Conservation (phyloP, 1,140 invertebrate genomes). For the Rhagoletis zephyria region DNA sequence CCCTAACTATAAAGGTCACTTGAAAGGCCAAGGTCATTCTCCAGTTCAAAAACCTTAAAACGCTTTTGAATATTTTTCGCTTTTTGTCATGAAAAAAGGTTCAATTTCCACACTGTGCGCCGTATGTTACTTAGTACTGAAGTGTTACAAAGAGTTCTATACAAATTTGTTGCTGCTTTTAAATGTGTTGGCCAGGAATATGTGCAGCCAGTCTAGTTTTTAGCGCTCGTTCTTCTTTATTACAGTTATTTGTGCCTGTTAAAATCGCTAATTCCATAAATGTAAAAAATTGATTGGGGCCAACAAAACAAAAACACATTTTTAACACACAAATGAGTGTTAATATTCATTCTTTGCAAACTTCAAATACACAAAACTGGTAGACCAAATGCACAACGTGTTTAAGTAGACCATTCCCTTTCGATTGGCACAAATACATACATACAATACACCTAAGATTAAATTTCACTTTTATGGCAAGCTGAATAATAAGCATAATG, state of each 20-base stretch:
- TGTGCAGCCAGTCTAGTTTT: background rate
- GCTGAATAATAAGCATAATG: background rate
- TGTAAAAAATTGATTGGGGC: background rate
- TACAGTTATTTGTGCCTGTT: background rate
- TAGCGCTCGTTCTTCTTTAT: background rate
- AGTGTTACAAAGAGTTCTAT: too few relatives aligned
- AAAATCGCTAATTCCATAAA: background rate
- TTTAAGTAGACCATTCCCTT: background rate
- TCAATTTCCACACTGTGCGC: too few relatives aligned
- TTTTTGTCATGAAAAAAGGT: too few relatives aligned
- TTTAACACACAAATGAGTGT: background rate
- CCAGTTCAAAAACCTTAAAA: too few relatives aligned
- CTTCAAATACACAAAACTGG: background rate
- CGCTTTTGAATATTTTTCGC: too few relatives aligned
- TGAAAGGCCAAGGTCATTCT: too few relatives aligned
- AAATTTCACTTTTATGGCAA: slow-evolving; percentile 41
- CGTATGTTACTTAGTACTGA: too few relatives aligned
- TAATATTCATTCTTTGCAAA: background rate
- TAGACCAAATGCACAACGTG: background rate
- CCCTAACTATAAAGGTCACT: too few relatives aligned
- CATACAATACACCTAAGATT: background rate
- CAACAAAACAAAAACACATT: background rate
- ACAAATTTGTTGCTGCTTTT: too few relatives aligned
- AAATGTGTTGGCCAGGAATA: too few relatives aligned
- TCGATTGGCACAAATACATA: background rate